These are phyloP conservation scores for Neofelis nebulosa DNA, from an alignment of 2,113 vertebrate genomes.

Conservation along the genomic window DNA sequence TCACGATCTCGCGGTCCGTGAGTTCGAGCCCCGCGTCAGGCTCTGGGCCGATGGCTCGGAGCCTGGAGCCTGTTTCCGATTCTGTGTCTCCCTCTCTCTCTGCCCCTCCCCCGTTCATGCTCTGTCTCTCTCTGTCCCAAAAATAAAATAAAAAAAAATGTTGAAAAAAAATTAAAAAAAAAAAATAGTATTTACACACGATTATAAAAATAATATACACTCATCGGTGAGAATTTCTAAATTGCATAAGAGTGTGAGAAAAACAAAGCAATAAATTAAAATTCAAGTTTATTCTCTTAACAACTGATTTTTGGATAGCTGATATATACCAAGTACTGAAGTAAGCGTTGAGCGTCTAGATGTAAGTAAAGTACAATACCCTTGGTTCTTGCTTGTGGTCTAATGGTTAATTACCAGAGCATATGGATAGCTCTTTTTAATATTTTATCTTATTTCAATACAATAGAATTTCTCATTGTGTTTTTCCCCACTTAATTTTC, in stretches of 20 bases:
- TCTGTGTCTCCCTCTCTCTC: too few relatives aligned
- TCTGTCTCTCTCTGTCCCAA: too few relatives aligned
- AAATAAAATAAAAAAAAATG: too few relatives aligned
- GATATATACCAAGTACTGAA: background rate
- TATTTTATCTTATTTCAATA: background rate
- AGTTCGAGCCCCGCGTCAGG: too few relatives aligned
- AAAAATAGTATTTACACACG: background rate
- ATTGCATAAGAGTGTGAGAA: background rate
- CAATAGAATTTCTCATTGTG: background rate
- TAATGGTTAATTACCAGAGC: background rate
- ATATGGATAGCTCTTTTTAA: background rate
- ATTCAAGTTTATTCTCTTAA: background rate
- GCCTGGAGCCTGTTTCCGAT: too few relatives aligned
- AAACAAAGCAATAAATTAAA: background rate
- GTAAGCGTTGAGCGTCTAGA: background rate
- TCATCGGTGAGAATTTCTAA: background rate
- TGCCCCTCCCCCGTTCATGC: too few relatives aligned
- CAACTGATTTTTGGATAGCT: background rate
- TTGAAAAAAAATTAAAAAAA: too few relatives aligned
- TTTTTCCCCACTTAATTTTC: background rate
- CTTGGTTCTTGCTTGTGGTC: background rate
- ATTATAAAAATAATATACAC: background rate
- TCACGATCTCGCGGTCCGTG: too few relatives aligned
- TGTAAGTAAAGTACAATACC: background rate
- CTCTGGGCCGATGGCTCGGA: too few relatives aligned